phyloP scores from a whole-genome alignment of 53 echinoderm and acorn worm genomes.

The Apostichopus leukothele region DNA sequence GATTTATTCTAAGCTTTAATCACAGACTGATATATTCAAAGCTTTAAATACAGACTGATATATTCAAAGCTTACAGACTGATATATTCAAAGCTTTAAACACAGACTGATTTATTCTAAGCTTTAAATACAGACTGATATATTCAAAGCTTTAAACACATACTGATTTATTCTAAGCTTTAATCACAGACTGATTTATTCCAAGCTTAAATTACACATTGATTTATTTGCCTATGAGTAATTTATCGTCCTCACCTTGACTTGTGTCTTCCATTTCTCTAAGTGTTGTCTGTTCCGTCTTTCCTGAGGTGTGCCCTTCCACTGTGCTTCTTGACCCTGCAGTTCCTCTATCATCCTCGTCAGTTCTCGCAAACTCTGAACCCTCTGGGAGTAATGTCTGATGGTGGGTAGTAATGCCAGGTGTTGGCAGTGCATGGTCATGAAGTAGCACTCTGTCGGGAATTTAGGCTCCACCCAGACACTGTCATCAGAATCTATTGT shows the following conservation, averaged over 20 bases:
- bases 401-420: slow-evolving; percentile 83
- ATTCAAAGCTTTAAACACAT: no score
- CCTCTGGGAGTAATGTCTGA: slow-evolving; percentile 83
- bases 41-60: no score
- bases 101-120: no score
- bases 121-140: no score
- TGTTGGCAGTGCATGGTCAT: slow-evolving; percentile 96
- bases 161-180: no score
- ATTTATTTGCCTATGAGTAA: no score
- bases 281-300: slow-evolving; percentile 73
- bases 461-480: slow-evolving; percentile 86
- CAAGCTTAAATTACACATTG: no score
- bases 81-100: no score
- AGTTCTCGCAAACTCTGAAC: slow-evolving; percentile 87
- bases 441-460: slow-evolving; percentile 93
- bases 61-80: no score
- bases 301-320: slow-evolving; percentile 89
- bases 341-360: slow-evolving; percentile 81
- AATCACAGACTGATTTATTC: no score
- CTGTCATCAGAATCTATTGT: slow-evolving; percentile 3
- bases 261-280: slow-evolving; percentile 91
- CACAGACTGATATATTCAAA: no score
- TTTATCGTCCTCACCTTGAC: slow-evolving; percentile 38
- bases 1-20: no score
- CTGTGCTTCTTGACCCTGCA: slow-evolving; percentile 72